Conservation (phyloP, 2,888 invertebrate genomes). For the Danaus chrysippus region DNA sequence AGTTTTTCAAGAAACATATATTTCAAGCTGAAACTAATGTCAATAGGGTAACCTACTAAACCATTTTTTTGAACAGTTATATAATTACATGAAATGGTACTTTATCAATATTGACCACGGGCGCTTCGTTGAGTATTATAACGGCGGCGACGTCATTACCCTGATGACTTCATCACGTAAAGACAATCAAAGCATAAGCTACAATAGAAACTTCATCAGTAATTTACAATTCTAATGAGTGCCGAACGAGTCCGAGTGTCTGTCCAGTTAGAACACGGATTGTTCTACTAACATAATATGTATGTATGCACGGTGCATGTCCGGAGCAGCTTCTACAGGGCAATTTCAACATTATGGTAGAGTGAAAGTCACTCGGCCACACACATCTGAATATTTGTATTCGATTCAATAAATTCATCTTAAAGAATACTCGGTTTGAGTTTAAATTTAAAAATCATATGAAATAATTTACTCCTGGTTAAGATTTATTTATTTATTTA, state of each 20-base stretch:
- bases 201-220: conserved; percentile 9
- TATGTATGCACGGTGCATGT: neutral
- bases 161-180: neutral
- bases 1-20: no score
- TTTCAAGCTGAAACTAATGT: no score
- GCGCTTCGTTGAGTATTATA: neutral
- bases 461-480: no score
- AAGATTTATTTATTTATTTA: no score
- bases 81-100: no score
- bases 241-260: conserved; percentile 4
- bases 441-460: no score
- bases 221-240: conserved; percentile 17
- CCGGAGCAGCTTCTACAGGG: neutral
- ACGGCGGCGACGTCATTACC: neutral
- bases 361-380: neutral
- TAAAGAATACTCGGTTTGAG: no score
- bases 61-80: no score
- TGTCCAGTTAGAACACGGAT: conserved; percentile 5
- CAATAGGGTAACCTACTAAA: no score
- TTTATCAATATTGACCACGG: no score
- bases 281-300: neutral
- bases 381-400: neutral
- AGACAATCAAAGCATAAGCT: conserved; percentile 3
- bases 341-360: neutral
- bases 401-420: no score